Evolutionary conservation across 2,888 invertebrate species (phyloP), one percentile per base, ranked within the genome.

Genomic region (Tinea trinotella): DNA sequence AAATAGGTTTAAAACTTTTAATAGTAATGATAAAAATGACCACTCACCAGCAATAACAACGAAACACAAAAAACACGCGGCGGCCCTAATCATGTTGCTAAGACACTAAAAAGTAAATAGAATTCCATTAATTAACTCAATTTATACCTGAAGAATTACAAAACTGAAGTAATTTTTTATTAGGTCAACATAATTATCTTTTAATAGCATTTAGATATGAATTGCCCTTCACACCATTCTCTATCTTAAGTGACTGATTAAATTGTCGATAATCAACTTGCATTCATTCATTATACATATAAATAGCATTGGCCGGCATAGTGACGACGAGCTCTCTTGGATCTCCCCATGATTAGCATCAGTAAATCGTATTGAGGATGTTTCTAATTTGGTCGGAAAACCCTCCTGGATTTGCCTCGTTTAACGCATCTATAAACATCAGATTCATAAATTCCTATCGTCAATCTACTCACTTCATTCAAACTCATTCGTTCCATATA

Each of bases 151-250:
- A 56, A 58, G 61, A n/a, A 62, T 71, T 74, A 67, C 71, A 72
- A 71, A 73, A 78, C 30, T 3, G 12, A n/a, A 50, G 10, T 50
- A 48, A 18, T 10, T 50, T 12, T 70, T 66, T 74, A 77, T 71
- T 76, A 64, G 73, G 74, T 74, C 75, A 76, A 74, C 60, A 71
- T 60, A 65, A 72, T 65, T 67, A 69, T 64, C 64, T 61, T 61
- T 69, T 68, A 72, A 64, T 46, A 46, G 17, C 19, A 22, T 24
- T 70, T 69, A n/a, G 80, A 81, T 81, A 74, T 68, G 57, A 60
- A 55, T 53, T 59, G 59, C 65, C 83, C 83, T 82, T 83, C 74
- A 78, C 75, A 71, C 67, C 66, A 69, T 68, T 72, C 74, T 66
- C 67, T 68, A 70, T 24, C 13, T 50, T 15, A 71, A 67, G 72